Evolutionary conservation across 2,113 vertebrate genomes (phyloP), one percentile per base, ranked within the genome.

Genomic region (Vulpes ferrilata): DNA sequence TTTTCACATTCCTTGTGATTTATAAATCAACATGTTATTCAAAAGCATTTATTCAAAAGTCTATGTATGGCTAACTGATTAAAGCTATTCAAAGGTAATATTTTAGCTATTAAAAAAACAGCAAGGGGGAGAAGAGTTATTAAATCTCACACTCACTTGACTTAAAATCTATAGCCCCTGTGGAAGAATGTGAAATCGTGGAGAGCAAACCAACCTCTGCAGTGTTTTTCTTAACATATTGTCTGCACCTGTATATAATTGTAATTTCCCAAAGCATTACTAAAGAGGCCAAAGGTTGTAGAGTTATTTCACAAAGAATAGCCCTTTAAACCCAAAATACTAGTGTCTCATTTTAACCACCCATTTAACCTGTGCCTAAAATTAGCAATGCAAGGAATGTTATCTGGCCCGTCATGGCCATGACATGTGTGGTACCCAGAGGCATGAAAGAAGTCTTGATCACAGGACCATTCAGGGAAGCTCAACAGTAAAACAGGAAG

Each of bases 231-330:
- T 98, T 96, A 95, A 92, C 94, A 88, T 95, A 98, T 95, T 98
- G 95, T 93, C 78, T 93, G 94, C 96, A 98, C 97, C 98, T 98
- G 97, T 96, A 97, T 84, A 86, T 94, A 96, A 97, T 48, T 96
- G 90, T 71, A 93, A 98, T 97, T 95, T 97, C 94, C 97, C 94
- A 96, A 95, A 98, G 96, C 93, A 96, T 96, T 98, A 97, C 88
- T 94, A 90, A 92, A 95, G 62, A 94, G 93, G 96, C 81, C 93
- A 97, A 96, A 97, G 95, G 85, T 96, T 94, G 53, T 32, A 80
- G 48, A 96, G 88, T 98, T 95, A 93, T 79, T 97, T 90, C 88
- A 87, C 35, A 95, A 65, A 88, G 67, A 97, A 96, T 71, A 79
- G 32, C 11, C n/a, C 60, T 91, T 94, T 95, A 93, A 94, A 96